phyloP scores from a whole-genome alignment of 2,797 vertebrate species.

The Catharus ustulatus region DNA sequence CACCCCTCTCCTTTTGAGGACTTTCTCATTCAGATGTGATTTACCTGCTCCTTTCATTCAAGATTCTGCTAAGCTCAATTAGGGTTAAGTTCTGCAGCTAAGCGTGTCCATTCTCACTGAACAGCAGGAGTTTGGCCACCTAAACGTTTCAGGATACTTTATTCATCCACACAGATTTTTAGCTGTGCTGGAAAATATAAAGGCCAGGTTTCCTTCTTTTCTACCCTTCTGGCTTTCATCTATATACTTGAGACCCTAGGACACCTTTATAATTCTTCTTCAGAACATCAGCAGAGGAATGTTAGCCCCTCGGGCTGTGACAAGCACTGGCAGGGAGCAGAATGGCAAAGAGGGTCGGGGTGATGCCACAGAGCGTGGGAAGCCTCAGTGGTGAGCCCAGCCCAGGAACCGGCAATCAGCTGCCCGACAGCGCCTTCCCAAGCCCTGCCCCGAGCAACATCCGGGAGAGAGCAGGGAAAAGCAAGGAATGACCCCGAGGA shows the following conservation, averaged over 20 bases:
- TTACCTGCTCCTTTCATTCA: neutral
- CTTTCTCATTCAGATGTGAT: neutral
- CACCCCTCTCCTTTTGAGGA: neutral
- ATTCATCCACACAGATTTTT: neutral
- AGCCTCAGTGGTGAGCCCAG: accelerated
- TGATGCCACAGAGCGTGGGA: neutral
- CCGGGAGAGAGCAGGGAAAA: neutral
- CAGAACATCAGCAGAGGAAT: neutral
- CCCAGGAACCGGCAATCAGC: neutral
- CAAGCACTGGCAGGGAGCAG: neutral
- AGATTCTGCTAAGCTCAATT: neutral
- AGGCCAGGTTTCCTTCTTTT: neutral
- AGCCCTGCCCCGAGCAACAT: neutral
- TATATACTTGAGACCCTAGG: accelerated
- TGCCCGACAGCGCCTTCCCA: accelerated
- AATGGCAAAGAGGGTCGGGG: no score
- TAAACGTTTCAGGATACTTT: neutral
- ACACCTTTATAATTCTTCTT: neutral
- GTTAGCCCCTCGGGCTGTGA: neutral
- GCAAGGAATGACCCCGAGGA: accelerated
- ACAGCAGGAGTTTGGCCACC: neutral
- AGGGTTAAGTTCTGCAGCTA: neutral
- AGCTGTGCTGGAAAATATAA: neutral
- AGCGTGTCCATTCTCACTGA: accelerated
- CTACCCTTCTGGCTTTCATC: neutral